These are phyloP conservation scores for Malthinus seriepunctatus DNA, from an alignment of 2,888 invertebrate genomes.

Conservation along the genomic window DNA sequence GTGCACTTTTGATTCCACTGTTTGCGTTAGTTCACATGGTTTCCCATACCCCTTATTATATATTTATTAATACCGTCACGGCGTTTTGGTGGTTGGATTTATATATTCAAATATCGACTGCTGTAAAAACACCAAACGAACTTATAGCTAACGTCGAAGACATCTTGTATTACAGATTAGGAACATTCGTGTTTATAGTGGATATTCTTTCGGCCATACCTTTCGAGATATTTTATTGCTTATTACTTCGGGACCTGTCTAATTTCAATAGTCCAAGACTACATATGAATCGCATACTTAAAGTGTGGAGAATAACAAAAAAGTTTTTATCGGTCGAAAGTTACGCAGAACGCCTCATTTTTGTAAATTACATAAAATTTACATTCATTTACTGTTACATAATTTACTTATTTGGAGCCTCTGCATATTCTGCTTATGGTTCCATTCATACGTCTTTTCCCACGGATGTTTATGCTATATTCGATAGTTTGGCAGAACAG, in stretches of 20 bases:
- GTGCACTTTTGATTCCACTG: slow-evolving; percentile 16
- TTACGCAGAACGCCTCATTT: background rate
- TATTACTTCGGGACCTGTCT: slow-evolving; percentile 10
- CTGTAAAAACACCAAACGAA: slow-evolving; percentile 19
- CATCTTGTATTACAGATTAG: slow-evolving; percentile 23
- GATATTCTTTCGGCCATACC: slow-evolving; percentile 29
- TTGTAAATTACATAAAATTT: background rate
- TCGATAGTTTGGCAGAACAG: background rate
- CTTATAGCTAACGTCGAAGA: slow-evolving; percentile 14
- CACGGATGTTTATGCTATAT: background rate
- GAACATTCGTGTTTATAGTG: slow-evolving; percentile 14
- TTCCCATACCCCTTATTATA: background rate
- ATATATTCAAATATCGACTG: slow-evolving; percentile 28
- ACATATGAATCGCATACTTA: slow-evolving; percentile 27
- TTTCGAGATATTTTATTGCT: slow-evolving; percentile 25
- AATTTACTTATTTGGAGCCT: background rate
- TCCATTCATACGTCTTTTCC: background rate
- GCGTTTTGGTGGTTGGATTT: slow-evolving; percentile 22
- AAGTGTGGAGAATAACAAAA: slow-evolving; percentile 21
- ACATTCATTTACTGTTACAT: background rate
- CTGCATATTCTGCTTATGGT: background rate
- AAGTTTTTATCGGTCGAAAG: too few relatives aligned
- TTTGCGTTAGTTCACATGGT: slow-evolving; percentile 21
- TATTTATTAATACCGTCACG: slow-evolving; percentile 13
- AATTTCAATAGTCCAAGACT: slow-evolving; percentile 10